Conservation (phyloP, 2,113 vertebrate genomes). For the Spizaetus ornatus region DNA sequence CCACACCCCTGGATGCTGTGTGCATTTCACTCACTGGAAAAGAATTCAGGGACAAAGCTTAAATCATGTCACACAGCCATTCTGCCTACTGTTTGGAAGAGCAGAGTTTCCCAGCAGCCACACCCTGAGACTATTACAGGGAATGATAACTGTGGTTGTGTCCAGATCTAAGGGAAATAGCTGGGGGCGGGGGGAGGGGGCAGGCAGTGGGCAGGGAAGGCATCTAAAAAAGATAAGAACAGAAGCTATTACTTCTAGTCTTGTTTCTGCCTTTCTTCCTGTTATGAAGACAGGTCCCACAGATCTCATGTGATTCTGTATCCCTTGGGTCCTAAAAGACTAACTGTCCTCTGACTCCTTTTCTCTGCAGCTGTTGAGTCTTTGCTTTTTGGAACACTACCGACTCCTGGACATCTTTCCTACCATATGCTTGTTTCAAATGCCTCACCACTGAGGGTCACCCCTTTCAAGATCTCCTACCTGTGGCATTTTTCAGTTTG, state of each 20-base stretch:
- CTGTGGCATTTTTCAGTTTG: neutral
- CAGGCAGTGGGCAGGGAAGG: rapidly evolving
- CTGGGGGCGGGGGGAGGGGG: no score
- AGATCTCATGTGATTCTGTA: neutral
- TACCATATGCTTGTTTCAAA: neutral
- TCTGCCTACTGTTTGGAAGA: neutral
- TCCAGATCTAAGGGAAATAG: neutral
- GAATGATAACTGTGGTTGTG: neutral
- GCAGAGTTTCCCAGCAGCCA: neutral
- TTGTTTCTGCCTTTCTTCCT: neutral
- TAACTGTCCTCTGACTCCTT: neutral
- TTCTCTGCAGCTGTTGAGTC: neutral
- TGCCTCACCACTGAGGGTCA: neutral
- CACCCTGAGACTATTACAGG: neutral
- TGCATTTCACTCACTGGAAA: neutral
- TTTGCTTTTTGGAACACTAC: neutral
- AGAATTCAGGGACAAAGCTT: neutral
- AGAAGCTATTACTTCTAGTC: neutral
- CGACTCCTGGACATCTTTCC: neutral
- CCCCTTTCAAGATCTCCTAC: neutral
- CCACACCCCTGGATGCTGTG: neutral
- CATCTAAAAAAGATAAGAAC: neutral
- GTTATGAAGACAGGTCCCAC: neutral
- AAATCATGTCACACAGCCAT: neutral
- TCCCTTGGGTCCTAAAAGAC: neutral